phyloP scores from a whole-genome alignment of 2,797 vertebrate species.

The Vespertilio murinus region DNA sequence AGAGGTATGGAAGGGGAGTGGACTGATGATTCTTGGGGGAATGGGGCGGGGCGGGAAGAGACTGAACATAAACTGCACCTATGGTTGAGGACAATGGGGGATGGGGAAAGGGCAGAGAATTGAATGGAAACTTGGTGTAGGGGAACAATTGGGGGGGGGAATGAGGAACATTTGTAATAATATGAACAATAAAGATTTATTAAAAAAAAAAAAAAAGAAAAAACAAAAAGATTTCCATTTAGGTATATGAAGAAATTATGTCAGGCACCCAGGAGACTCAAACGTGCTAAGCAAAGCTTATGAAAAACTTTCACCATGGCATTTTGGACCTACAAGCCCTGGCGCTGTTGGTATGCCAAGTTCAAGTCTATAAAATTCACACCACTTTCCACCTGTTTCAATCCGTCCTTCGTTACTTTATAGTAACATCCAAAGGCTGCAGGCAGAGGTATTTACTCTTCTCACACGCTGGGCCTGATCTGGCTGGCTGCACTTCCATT shows the following conservation, averaged over 20 bases:
- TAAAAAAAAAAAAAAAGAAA: not conserved
- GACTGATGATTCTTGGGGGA: no score
- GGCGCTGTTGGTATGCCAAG: not conserved
- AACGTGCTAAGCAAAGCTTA: not conserved
- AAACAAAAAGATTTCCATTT: not conserved
- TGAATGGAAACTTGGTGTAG: no score
- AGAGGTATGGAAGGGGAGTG: no score
- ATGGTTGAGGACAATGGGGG: no score
- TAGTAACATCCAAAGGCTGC: not conserved
- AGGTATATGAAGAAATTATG: not conserved
- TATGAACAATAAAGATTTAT: no score
- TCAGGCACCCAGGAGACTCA: not conserved
- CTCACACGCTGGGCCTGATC: not conserved
- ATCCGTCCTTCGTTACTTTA: not conserved
- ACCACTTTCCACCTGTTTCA: not conserved
- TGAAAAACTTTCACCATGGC: not conserved
- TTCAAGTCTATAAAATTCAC: constrained; percentile 23
- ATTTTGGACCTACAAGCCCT: not conserved
- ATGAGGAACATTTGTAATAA: no score
- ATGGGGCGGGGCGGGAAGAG: no score
- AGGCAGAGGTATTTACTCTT: not conserved
- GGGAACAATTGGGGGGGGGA: no score
- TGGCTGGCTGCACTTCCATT: not conserved
- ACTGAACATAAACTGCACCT: no score
- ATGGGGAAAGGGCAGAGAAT: no score